Base-by-base conservation (phyloP, 1,140 invertebrate species). In the Tigriopus japonicus region DNA sequence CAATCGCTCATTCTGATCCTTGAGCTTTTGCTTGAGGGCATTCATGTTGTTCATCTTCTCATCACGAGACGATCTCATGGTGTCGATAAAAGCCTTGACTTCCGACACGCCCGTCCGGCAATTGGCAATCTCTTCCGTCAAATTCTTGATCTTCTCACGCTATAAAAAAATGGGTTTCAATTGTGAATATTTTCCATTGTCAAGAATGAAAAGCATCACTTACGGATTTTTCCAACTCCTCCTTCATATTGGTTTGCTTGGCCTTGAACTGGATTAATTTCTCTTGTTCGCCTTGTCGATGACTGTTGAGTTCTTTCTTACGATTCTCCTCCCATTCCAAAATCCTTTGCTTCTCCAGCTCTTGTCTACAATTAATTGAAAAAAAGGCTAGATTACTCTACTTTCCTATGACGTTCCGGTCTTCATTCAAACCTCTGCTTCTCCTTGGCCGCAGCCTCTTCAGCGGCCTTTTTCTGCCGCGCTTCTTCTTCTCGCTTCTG, bases 1-100 rank as follows among this genome's bases (percentile, higher is more conserved):
- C 61, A 91, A 75, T 67, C 83, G 80, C 60, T 74, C 71, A 65
- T 78, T 92, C 65, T 90, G 81, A 67, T 90, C 87, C 66, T 88
- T 85, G 0, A 90, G 74, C 67, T 81, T 78, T 43, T 80, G 80
- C 69, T 97, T 94, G 3, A 95, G 74, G 51, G 82, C 79, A 13
- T 85, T 81, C 81, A 96, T 91, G 67, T 93, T 87, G 55, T 82
- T 78, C 72, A 95, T 80, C 65, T 89, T 89, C 0, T 82, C 75
- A 70, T 98, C 95, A 41, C 95, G 76, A 23, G 87, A 87, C 0
- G 80, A 66, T 42, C 93, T 75, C 94, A 98, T 98, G 5, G 85
- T 84, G 74, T 98, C 94, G 64, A 99, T 98, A 21, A 87, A 89
- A 1, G 84, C 80, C 72, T 98, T 98, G 0, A 94, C 85, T 42